Base-by-base conservation (phyloP, 2,888 invertebrate genomes). In the Drosophila diplacantha region DNA sequence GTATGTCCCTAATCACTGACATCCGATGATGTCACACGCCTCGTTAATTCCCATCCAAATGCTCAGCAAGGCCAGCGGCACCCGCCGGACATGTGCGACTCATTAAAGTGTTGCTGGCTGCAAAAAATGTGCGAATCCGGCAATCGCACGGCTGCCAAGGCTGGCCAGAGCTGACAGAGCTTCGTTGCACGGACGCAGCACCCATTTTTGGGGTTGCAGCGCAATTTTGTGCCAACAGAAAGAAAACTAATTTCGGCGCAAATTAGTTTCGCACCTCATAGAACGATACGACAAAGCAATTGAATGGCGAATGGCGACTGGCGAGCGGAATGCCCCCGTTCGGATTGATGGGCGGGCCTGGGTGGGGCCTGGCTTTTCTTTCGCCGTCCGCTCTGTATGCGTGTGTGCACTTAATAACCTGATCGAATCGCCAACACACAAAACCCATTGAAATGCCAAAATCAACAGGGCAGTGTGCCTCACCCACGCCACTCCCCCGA, bases 181-280 rank as follows among this genome's bases (percentile, higher is more conserved):
- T 11, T 26, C 37, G 39, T 22, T 38, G 57, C 57, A 47, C 34
- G 34, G 32, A 11, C 44, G 31, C 65, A 35, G 29, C 39, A 20
- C 16, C 22, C 34, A 52, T 50, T 50, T 58, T 43, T 43, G 59
- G 61, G 72, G 71, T 62, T 83, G 83, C 75, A 65, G 60, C 68
- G 64, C 63, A 71, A 68, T 75, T 75, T 74, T 79, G 46, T 54
- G 69, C 49, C 64, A 35, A 70, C 64, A 69, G 74, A 83, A 81
- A 83, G 80, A 81, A 81, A 81, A 81, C 80, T 81, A 84, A 81
- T 81, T 81, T 84, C 83, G 75, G 84, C 75, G 83, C 83, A 81
- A 81, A 81, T 81, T 81, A 82, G 80, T 83, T 80, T 81, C 80
- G 80, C 80, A 81, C 80, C 80, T 81, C 80, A 77, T 70, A 65